A percentile compares a stretch with the other conserved stretches of the same genome.
Evolutionary conservation across 2,888 invertebrate genomes (phyloP).

Genomic region (Zhuqinia jingwanae): DNA sequence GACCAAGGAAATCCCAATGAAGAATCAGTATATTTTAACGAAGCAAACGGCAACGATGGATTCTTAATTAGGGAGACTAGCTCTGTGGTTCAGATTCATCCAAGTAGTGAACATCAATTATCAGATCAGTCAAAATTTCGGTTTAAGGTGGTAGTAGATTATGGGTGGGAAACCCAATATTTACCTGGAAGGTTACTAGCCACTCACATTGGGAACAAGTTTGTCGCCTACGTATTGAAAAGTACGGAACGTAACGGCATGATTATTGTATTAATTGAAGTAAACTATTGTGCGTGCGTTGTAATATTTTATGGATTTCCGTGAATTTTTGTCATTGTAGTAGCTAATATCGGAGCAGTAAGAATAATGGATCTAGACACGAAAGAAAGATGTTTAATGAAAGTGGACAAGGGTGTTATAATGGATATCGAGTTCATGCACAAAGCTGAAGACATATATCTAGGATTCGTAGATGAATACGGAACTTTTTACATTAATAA

Average conservation of each 20-base stretch:
- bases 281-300: no score
- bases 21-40: constrained; percentile 74
- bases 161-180: constrained; percentile 94
- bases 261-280: no score
- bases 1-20: constrained; percentile 44
- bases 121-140: constrained; percentile 89
- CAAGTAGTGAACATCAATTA: constrained; percentile 57
- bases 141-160: constrained; percentile 93
- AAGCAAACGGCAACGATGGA: constrained; percentile 76
- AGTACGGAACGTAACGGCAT: no score
- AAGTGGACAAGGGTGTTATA: constrained; percentile 93
- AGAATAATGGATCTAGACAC: constrained; percentile 90
- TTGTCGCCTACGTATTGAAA: constrained; percentile 95
- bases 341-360: constrained; percentile 84
- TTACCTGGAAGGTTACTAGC: constrained; percentile 94
- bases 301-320: no score
- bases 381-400: constrained; percentile 89
- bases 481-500: constrained; percentile 92
- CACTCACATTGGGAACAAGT: constrained; percentile 91
- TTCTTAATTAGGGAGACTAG: constrained; percentile 75
- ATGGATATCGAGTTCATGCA: constrained; percentile 95
- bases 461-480: constrained; percentile 93
- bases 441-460: constrained; percentile 87
- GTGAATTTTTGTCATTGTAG: constrained; percentile 62
- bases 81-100: constrained; percentile 64